Evolutionary conservation across 2,113 vertebrate species (phyloP).

Genomic region (Leptodactylus fuscus): DNA sequence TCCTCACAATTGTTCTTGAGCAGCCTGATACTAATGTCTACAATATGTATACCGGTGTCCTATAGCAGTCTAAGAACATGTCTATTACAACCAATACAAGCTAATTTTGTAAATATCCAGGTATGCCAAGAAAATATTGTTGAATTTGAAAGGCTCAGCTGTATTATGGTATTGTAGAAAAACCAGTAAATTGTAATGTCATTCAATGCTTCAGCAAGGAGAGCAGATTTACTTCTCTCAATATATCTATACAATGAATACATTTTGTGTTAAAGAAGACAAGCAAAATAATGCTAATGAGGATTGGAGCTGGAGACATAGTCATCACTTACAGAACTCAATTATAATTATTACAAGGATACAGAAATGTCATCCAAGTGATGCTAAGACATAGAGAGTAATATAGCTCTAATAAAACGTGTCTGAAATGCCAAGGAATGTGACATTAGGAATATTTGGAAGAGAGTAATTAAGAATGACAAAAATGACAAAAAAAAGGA

Average conservation of each 20-base stretch:
- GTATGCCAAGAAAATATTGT: background rate
- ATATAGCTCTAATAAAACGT: slow-evolving; percentile 48
- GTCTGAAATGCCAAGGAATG: slow-evolving; percentile 49
- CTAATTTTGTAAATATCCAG: background rate
- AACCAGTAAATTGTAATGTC: background rate
- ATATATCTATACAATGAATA: slow-evolving; percentile 19
- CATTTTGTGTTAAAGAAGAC: slow-evolving; percentile 19
- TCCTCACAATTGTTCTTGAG: background rate
- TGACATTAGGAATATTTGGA: slow-evolving; percentile 49
- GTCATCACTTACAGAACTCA: slow-evolving; percentile 39
- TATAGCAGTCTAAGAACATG: background rate
- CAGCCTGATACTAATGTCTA: background rate
- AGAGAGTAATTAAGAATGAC: slow-evolving; percentile 54
- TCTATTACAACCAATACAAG: background rate
- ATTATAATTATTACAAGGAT: slow-evolving; percentile 55
- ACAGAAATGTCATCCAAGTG: slow-evolving; percentile 43
- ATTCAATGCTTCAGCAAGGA: background rate
- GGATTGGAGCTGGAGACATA: slow-evolving; percentile 33
- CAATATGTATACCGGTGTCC: background rate
- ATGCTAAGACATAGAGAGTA: slow-evolving; percentile 39
- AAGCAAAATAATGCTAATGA: slow-evolving; percentile 53
- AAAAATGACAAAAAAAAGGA: slow-evolving; percentile 49
- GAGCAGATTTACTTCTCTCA: background rate
- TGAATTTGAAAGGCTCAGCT: background rate
- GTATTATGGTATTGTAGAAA: background rate